Conservation (phyloP, 2,113 vertebrate species). For the Hippocampus comes region DNA sequence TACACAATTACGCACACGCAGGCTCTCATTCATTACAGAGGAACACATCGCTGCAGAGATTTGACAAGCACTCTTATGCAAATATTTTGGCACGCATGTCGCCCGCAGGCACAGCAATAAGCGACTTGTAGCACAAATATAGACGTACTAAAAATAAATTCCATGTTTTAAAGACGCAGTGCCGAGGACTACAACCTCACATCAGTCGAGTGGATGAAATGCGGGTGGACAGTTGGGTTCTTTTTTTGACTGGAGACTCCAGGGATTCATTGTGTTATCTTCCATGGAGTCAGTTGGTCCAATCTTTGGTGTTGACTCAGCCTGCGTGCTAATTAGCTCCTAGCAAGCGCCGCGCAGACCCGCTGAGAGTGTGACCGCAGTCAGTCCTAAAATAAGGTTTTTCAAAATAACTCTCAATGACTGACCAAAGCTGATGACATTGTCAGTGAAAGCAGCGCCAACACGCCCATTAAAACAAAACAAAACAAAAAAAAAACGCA, state of each 20-base stretch:
- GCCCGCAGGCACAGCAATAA: conserved; percentile 12
- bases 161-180: not conserved
- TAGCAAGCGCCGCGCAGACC: not conserved
- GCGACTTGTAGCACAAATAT: not conserved
- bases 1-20: not conserved
- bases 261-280: not conserved
- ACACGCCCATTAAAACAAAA: not conserved
- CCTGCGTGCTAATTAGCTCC: not conserved
- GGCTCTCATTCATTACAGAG: conserved; percentile 4
- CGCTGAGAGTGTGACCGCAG: not conserved
- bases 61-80: conserved; percentile 30
- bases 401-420: not conserved
- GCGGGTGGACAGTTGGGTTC: not conserved
- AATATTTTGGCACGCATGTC: conserved; percentile 18
- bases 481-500: not conserved
- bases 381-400: not conserved
- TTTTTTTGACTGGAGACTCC: not conserved
- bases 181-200: not conserved
- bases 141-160: conserved; percentile 14
- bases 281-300: not conserved
- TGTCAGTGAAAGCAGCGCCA: not conserved
- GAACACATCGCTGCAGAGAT: conserved; percentile 21
- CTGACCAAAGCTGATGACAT: not conserved
- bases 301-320: not conserved
- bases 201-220: not conserved